Evolutionary conservation across 2,888 invertebrate genomes (phyloP).

Genomic region (Steinernema carpocapsae): DNA sequence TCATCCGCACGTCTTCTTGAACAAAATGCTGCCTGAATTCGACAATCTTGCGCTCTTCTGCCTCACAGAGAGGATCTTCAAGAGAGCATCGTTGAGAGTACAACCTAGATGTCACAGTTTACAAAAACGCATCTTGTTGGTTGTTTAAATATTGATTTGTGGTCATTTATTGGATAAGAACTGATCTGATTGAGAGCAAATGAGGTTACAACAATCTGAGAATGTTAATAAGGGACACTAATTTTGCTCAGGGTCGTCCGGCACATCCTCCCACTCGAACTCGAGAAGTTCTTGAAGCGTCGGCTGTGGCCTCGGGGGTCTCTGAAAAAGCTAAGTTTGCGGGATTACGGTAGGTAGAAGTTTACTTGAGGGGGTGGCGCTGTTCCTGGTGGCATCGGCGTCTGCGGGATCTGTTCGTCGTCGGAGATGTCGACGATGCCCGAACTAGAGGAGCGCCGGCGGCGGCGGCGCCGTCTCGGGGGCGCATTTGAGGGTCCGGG

Average conservation of each 20-base stretch:
- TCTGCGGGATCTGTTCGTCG: background rate
- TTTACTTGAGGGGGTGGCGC: background rate
- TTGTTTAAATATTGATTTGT: too few species aligned
- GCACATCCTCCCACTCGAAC: background rate
- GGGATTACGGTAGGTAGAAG: background rate
- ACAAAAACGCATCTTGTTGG: background rate
- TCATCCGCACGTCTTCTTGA: slow-evolving; percentile 35
- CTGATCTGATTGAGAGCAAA: too few species aligned
- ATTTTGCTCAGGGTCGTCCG: background rate
- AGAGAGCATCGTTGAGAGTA: background rate
- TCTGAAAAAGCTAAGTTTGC: background rate
- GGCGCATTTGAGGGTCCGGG: background rate
- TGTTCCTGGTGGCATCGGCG: background rate
- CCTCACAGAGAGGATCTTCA: slow-evolving; percentile 25
- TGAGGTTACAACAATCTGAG: too few species aligned
- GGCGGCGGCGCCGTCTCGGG: background rate
- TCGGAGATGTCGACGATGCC: slow-evolving; percentile 4
- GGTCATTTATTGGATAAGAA: too few species aligned
- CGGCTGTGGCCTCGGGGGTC: background rate
- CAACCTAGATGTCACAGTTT: background rate
- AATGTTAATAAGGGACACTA: too few species aligned
- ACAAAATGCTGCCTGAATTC: slow-evolving; percentile 37
- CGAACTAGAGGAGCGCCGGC: background rate
- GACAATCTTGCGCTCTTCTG: slow-evolving; percentile 36
- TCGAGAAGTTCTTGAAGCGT: slow-evolving; percentile 6